These are phyloP conservation scores for Recurvirostra avosetta DNA, from an alignment of 2,113 vertebrate species.

Conservation along the genomic window DNA sequence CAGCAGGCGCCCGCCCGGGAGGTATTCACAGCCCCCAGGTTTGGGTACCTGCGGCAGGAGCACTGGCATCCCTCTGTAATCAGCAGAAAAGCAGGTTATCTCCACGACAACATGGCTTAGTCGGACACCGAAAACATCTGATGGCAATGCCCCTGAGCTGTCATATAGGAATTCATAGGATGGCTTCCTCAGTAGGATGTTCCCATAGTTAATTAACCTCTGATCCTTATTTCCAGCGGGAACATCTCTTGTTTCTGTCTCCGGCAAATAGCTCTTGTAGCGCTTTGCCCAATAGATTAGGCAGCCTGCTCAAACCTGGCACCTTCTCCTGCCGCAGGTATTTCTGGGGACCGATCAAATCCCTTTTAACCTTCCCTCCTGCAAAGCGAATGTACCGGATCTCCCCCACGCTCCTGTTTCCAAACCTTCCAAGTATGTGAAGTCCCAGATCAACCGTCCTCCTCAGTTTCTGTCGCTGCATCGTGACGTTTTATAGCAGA, in stretches of 20 bases:
- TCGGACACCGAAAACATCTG: background rate
- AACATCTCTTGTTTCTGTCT: background rate
- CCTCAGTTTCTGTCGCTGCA: background rate
- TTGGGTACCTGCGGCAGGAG: background rate
- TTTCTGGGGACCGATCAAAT: background rate
- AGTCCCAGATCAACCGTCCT: background rate
- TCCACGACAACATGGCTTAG: background rate
- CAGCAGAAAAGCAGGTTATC: background rate
- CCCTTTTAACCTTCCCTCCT: background rate
- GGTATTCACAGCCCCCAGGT: background rate
- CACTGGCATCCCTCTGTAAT: background rate
- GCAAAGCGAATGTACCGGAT: background rate
- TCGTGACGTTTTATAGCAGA: background rate
- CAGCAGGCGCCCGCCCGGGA: background rate
- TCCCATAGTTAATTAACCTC: constrained; percentile 21
- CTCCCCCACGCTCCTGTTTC: background rate
- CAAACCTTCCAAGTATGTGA: background rate
- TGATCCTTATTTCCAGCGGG: background rate
- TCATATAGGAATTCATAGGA: background rate
- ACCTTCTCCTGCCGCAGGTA: background rate
- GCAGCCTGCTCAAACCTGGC: background rate
- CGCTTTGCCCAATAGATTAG: background rate
- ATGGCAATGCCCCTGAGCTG: accelerated
- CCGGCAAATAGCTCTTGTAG: background rate
- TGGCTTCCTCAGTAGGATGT: background rate